Conservation (phyloP, 2,797 vertebrate genomes). For the Esox masquinongy region DNA sequence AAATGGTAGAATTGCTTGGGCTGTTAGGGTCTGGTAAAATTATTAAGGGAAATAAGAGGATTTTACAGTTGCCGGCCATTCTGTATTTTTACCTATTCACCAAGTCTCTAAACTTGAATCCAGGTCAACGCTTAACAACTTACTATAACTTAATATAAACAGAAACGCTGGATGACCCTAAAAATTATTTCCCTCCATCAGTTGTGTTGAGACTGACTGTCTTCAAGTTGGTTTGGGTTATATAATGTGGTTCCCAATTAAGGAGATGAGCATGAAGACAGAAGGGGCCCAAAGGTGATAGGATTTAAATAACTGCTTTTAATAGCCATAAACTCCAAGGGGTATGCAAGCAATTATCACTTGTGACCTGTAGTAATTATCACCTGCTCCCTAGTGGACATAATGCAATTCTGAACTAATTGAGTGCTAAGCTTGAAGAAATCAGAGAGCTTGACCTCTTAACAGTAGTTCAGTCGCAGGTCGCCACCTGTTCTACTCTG, state of each 20-base stretch:
- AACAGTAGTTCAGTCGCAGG: constrained; percentile 41
- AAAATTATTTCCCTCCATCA: background rate
- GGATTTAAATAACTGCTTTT: constrained; percentile 91
- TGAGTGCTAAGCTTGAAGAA: constrained; percentile 71
- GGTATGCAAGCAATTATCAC: constrained; percentile 88
- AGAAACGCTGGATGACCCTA: background rate
- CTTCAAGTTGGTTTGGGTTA: constrained; percentile 41
- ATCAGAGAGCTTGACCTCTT: constrained; percentile 66
- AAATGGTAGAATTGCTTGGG: background rate
- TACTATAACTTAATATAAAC: too few species aligned
- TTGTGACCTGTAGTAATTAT: constrained; percentile 90
- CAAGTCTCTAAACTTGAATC: background rate
- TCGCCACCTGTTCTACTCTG: background rate
- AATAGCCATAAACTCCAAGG: constrained; percentile 67
- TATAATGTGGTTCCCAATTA: constrained; percentile 64
- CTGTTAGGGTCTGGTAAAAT: background rate
- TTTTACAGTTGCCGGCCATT: background rate
- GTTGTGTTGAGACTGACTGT: constrained; percentile 1
- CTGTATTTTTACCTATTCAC: background rate
- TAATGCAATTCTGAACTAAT: constrained; percentile 84
- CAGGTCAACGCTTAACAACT: background rate
- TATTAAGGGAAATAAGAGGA: background rate
- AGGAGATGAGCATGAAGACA: constrained; percentile 49
- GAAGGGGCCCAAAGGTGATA: constrained; percentile 68
- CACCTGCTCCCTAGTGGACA: constrained; percentile 80